phyloP scores from a whole-genome alignment of 2,113 vertebrate species.

The Alosa alosa region DNA sequence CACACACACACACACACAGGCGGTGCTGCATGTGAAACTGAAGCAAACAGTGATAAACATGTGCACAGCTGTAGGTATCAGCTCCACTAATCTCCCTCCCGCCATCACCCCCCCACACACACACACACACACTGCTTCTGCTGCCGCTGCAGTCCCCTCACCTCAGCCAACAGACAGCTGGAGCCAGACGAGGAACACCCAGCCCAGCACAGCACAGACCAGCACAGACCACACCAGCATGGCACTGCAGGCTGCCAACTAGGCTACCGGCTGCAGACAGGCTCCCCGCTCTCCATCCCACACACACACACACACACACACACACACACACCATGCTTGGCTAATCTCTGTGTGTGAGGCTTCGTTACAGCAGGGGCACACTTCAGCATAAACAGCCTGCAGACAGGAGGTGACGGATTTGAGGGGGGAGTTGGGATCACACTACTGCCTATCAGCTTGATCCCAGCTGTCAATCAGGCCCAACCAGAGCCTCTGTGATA shows the following conservation, averaged over 20 bases:
- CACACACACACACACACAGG: slow-evolving; percentile 5
- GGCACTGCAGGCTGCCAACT: not conserved
- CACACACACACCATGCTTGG: not conserved
- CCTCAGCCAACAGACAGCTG: not conserved
- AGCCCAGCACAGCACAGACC: not conserved
- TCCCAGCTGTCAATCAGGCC: not conserved
- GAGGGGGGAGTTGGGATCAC: not conserved
- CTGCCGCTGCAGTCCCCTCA: not conserved
- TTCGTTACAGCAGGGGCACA: not conserved
- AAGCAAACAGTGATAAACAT: not conserved
- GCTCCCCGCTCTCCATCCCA: not conserved
- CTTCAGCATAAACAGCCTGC: not conserved
- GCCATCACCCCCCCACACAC: not conserved
- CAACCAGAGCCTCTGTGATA: not conserved
- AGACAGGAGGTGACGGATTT: not conserved
- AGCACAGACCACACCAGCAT: not conserved
- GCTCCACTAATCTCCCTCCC: not conserved
- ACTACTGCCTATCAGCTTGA: not conserved
- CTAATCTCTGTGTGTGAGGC: not conserved
- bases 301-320: slow-evolving; percentile 45
- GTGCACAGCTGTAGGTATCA: slow-evolving; percentile 5
- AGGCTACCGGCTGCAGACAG: not conserved
- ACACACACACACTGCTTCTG: not conserved
- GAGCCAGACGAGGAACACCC: not conserved
- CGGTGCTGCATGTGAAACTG: not conserved